Base-by-base conservation (phyloP, 2,113 vertebrate genomes). In the human (Homo sapiens) region DNA sequence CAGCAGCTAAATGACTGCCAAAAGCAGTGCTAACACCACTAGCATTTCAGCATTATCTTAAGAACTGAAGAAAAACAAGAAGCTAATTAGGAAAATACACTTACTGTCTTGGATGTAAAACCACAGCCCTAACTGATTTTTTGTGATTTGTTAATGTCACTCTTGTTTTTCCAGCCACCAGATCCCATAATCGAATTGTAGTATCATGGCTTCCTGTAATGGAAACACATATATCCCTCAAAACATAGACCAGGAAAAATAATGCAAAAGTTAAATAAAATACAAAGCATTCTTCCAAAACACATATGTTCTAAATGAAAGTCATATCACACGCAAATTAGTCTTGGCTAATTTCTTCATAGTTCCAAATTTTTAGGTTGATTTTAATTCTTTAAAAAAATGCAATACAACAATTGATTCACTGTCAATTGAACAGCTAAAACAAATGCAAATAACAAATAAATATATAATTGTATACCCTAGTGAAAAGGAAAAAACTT, bases 91-190 rank as follows among this genome's bases (percentile, higher is more conserved):
- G 27, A 81, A 87, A 16, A 68, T n/a, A 94, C 35, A 98, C 99
- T 99, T 98, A 99, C 99, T 99, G 99, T 98, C 99, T 99, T 83
- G 99, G 99, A 97, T 99, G 99, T 85, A 99, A 97, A 96, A 99
- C 99, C 87, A 99, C 98, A 48, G 99, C 99, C 97, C 99, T 98
- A 87, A 99, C 99, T 27, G 99, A 99, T 92, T 99, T 99, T 98
- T 99, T 99, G 98, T 99, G 99, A 98, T 99, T 99, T 75, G 99
- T 99, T 97, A 99, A 98, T 17, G 99, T 99, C 32, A 99, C 99
- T 98, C 99, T 99, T n/a, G 99, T 99, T 98, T 99, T 99, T 83
- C 99, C 99, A 84, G 99, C 99, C 35, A 99, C 99, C 97, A 99
- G 98, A 97, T 99, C 99, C 99, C 99, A 99, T 30, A 99, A 99